A percentile compares a stretch with the other conserved stretches of the same genome.
Evolutionary conservation across 1,140 invertebrate species (phyloP).

Genomic region (Nasonia giraulti): DNA sequence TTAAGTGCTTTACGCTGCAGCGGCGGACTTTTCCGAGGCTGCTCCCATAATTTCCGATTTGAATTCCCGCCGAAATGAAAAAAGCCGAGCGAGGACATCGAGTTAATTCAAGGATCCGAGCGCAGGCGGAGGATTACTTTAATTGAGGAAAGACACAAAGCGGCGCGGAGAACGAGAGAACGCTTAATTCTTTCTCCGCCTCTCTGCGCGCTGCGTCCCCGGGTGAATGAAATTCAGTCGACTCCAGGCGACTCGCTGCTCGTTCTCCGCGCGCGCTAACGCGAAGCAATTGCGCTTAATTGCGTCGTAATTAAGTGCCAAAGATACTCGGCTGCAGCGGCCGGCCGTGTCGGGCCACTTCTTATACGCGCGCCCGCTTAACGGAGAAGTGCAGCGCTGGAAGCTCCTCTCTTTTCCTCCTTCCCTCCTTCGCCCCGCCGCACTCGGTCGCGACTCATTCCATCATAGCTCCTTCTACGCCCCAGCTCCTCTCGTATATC

Average conservation of each 20-base stretch:
- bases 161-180: conserved; percentile 32
- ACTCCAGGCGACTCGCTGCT: background rate
- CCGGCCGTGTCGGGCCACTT: background rate
- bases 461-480: background rate
- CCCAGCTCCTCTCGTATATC: background rate
- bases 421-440: background rate
- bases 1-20: conserved; percentile 54
- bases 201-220: background rate
- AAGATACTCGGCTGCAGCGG: conserved; percentile 34
- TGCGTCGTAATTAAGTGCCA: conserved; percentile 52
- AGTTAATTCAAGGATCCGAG: background rate
- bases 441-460: background rate
- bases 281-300: conserved; percentile 51
- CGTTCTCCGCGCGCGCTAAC: conserved; percentile 16
- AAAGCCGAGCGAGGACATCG: too few relatives aligned
- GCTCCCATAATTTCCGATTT: conserved; percentile 40
- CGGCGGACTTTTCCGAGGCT: conserved; percentile 37
- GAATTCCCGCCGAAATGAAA: background rate
- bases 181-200: conserved; percentile 53
- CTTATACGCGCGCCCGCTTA: conserved; percentile 8
- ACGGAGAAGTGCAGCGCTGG: conserved; percentile 5
- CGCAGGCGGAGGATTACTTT: conserved; percentile 40
- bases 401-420: background rate
- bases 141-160: conserved; percentile 35
- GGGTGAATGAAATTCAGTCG: conserved; percentile 3